Base-by-base conservation (phyloP, 2,113 vertebrate species). In the Trematomus loennbergii region DNA sequence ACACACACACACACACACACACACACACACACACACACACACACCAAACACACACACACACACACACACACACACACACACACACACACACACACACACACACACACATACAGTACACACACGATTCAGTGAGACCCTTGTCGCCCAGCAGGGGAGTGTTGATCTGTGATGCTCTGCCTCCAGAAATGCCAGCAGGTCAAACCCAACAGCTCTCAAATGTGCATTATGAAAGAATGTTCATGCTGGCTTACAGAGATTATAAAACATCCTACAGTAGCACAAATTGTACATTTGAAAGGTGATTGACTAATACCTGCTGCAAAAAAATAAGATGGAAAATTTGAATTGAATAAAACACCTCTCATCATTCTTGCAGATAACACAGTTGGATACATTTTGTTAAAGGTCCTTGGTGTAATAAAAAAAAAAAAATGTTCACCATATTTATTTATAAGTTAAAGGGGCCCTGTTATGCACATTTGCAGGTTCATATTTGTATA, bases 121-220 rank as follows among this genome's bases (percentile, higher is more conserved):
- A 79, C 20, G 82, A 84, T 83, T 86, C 88, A 86, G 91, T 81
- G 84, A 90, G 91, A 88, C 82, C 63, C 84, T 69, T 87, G 87
- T 81, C 84, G 75, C 81, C 71, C 84, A 76, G 89, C 76, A 53
- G 82, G 88, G 74, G 69, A 66, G 78, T 69, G 74, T 25, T 79
- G 82, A 86, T 83, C 76, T 83, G 77, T 77, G 81, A 82, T 64
- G 57, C 60, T 82, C 59, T 67, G 74, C 81, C 81, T 87, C 77
- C 72, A 82, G 59, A 82, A 91, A 90, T 88, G 80, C 81, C 88
- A 87, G 77, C 72, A 78, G 81, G 88, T 91, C 87, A 83, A 82
- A 78, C 52, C n/a, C 3, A 79, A 72, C 33, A 16, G 70, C 50
- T 84, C 65, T 83, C 61, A 90, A 59, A 48, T 75, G 64, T 69